These are phyloP conservation scores for Ganaspis brasiliensis DNA, from an alignment of 2,888 invertebrate genomes.

Conservation along the genomic window DNA sequence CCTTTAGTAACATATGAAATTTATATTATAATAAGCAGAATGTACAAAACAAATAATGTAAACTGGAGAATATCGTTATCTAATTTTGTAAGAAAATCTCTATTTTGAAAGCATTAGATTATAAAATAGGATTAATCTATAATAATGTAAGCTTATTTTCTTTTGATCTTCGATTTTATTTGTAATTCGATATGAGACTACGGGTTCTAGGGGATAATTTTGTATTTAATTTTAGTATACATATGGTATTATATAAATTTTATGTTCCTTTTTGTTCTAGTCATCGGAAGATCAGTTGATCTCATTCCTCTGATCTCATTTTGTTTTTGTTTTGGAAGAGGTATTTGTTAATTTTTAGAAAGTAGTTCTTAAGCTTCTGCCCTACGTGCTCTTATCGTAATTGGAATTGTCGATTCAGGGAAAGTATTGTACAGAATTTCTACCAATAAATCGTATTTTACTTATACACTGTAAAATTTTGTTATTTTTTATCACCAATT, in stretches of 20 bases:
- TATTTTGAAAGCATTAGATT: conserved; percentile 58
- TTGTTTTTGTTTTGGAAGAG: conserved; percentile 48
- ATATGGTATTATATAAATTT: conserved; percentile 29
- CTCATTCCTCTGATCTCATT: conserved; percentile 72
- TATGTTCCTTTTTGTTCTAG: conserved; percentile 78
- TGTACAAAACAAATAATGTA: conserved; percentile 43
- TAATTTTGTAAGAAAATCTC: conserved; percentile 78
- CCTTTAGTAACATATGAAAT: background rate
- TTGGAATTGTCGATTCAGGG: conserved; percentile 71
- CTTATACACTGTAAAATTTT: conserved; percentile 54
- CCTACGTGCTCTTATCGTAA: conserved; percentile 76
- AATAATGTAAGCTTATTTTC: background rate
- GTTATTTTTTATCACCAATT: conserved; percentile 3
- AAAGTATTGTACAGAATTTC: conserved; percentile 76
- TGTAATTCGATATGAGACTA: conserved; percentile 21
- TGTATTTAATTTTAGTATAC: conserved; percentile 9
- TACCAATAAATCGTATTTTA: conserved; percentile 79
- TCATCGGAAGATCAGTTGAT: conserved; percentile 70
- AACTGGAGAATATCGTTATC: conserved; percentile 72
- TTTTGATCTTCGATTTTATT: conserved; percentile 26
- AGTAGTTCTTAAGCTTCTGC: conserved; percentile 58
- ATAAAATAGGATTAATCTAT: background rate
- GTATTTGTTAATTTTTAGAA: conserved; percentile 28
- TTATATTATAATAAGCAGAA: conserved; percentile 4
- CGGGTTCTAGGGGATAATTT: background rate